Evolutionary conservation across 1,140 invertebrate species (phyloP), one percentile per base, ranked within the genome.

Genomic region (Telenomus remus): DNA sequence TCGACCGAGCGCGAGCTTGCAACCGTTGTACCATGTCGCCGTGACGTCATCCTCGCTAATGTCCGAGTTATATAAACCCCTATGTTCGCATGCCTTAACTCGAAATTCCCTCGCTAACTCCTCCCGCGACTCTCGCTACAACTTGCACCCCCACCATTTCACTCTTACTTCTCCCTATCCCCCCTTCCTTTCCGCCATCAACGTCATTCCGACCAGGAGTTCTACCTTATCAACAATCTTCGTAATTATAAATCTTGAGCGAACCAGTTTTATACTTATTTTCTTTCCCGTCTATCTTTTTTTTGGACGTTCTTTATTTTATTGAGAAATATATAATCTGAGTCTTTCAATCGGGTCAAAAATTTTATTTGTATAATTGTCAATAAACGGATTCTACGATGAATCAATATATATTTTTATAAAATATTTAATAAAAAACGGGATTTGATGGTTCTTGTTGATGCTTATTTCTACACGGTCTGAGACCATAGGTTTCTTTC

Each of bases 11-110:
- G 61, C 64, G 68, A 70, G 73, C 70, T 79, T 70, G 73, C 77
- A 79, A 72, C 72, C 72, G 71, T 71, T 75, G 76, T 72, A 76
- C 69, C 73, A 72, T 75, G 64, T 64, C 55, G 64, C 33, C 51
- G 74, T 79, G 78, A 79, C 78, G 78, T 79, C 73, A 76, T 64
- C 70, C 44, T 68, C 69, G 59, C 78, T 77, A 79, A 79, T 79
- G 78, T 76, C 66, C 74, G 75, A 80, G 78, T 80, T 80, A 79
- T 76, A 79, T 79, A 79, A 79, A 79, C 78, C 78, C 69, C 73
- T 75, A 76, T 79, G 56, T 69, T 77, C 63, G 64, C 75, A 71
- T 77, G 71, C 78, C 71, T 74, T 35, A 48, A 75, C 71, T 78
- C 60, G 39, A 70, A 65, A 70, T 78, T 69, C 76, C 65, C 76